Percentiles rank a stretch among this genome's conserved stretches.
phyloP scores from a whole-genome alignment of 2,888 invertebrate species.

The Malacosoma neustria region DNA sequence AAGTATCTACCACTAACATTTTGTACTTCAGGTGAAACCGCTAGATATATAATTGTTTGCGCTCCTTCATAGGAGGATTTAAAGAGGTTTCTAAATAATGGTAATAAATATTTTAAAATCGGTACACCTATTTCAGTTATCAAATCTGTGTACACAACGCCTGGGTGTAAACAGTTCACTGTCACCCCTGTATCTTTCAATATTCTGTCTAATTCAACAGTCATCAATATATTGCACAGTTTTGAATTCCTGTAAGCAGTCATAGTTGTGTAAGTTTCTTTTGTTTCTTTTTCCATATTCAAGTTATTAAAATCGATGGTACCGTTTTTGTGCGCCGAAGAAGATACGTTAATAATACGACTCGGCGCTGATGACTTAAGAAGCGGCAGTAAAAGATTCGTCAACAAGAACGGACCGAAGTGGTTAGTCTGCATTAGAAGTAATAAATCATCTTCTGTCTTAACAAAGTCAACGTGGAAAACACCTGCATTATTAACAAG shows the following conservation, averaged over 20 bases:
- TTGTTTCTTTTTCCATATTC: conserved; percentile 27
- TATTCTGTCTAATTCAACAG: conserved; percentile 79
- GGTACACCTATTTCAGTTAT: conserved; percentile 61
- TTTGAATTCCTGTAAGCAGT: conserved; percentile 73
- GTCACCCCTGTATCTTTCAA: conserved; percentile 82
- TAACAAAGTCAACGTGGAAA: conserved; percentile 38
- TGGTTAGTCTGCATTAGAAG: conserved; percentile 73
- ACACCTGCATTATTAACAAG: conserved; percentile 78
- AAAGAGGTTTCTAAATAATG: conserved; percentile 26
- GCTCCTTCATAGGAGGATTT: conserved; percentile 48
- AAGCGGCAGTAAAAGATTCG: conserved; percentile 72
- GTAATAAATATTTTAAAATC: conserved; percentile 39
- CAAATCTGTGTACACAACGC: conserved; percentile 76
- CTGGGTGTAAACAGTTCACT: conserved; percentile 87
- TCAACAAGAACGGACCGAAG: conserved; percentile 80
- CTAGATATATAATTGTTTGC: conserved; percentile 72
- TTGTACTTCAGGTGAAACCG: conserved; percentile 66
- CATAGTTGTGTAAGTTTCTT: conserved; percentile 13
- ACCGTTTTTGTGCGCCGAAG: conserved; percentile 29
- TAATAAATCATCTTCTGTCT: conserved; percentile 77
- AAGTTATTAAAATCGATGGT: conserved; percentile 35
- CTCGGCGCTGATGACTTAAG: conserved; percentile 47
- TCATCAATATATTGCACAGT: conserved; percentile 83
- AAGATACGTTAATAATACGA: conserved; percentile 51
- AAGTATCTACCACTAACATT: conserved; percentile 77